Evolutionary conservation across 2,888 invertebrate species (phyloP).

Genomic region (Neuroscelio doddi): DNA sequence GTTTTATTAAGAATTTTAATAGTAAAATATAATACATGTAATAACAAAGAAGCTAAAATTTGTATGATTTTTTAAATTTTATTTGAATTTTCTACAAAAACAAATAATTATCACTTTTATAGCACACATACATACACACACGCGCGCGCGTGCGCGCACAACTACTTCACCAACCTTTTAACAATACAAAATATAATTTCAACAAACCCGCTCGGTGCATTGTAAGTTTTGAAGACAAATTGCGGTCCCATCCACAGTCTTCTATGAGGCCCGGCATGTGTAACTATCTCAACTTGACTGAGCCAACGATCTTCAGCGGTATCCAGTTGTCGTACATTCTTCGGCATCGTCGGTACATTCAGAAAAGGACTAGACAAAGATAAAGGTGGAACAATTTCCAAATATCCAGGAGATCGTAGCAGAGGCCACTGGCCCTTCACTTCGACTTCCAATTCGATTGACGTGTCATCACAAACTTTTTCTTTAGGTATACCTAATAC

Average conservation of each 20-base stretch:
- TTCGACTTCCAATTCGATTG: slow-evolving; percentile 88
- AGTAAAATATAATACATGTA: no score
- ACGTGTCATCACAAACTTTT: slow-evolving; percentile 88
- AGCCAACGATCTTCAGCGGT: slow-evolving; percentile 87
- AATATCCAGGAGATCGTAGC: slow-evolving; percentile 77
- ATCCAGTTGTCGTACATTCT: slow-evolving; percentile 58
- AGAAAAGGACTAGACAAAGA: slow-evolving; percentile 80
- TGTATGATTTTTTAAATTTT: no score
- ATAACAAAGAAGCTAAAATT: no score
- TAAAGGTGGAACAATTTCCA: slow-evolving; percentile 85
- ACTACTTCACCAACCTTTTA: no score
- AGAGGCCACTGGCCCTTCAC: slow-evolving; percentile 94
- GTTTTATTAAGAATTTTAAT: no score
- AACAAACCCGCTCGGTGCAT: slow-evolving; percentile 80
- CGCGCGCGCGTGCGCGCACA: no score
- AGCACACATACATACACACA: no score
- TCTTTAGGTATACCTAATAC: slow-evolving; percentile 83
- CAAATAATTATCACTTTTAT: no score
- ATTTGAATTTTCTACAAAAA: no score
- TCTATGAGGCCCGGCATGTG: slow-evolving; percentile 96
- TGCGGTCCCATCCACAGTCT: slow-evolving; percentile 99
- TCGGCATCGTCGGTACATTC: slow-evolving; percentile 65
- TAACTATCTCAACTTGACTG: slow-evolving; percentile 97
- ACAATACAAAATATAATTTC: no score
- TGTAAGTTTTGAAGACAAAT: slow-evolving; percentile 96